Percentiles rank a stretch among this genome's conserved stretches.
These are phyloP conservation scores for Drosophila nr. perissopoda DNA, from an alignment of 2,888 invertebrate species.

Conservation along the genomic window DNA sequence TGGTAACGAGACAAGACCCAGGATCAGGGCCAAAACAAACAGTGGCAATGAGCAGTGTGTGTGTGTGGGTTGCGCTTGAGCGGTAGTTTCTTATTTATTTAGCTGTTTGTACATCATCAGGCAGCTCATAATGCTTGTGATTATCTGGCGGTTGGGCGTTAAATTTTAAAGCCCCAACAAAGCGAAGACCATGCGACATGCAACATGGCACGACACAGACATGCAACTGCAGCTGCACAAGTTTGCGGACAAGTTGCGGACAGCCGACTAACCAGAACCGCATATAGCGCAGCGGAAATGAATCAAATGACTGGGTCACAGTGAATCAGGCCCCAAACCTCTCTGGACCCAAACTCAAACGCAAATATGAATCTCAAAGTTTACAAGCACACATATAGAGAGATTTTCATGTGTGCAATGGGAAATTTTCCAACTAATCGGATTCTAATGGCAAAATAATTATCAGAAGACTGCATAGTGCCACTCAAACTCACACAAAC, in stretches of 20 bases:
- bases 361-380: constrained; percentile 56
- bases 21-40: constrained; percentile 5
- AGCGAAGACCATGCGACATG: constrained; percentile 13
- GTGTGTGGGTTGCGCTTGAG: background rate
- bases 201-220: constrained; percentile 15
- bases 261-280: constrained; percentile 46
- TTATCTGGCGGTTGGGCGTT: constrained; percentile 53
- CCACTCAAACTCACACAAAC: constrained; percentile 44
- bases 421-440: constrained; percentile 83
- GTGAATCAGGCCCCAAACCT: constrained; percentile 12
- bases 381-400: constrained; percentile 28
- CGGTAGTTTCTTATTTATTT: constrained; percentile 62
- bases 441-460: constrained; percentile 85
- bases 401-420: constrained; percentile 36
- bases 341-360: background rate
- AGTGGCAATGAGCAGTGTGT: background rate
- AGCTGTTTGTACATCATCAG: constrained; percentile 74
- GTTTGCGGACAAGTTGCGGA: constrained; percentile 61
- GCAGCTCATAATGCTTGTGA: constrained; percentile 68
- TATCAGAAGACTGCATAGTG: constrained; percentile 76
- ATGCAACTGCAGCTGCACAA: constrained; percentile 37
- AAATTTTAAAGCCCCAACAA: constrained; percentile 57
- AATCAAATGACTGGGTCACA: constrained; percentile 57
- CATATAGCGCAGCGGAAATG: constrained; percentile 66
- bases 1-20: background rate